These are phyloP conservation scores for Balaenoptera acutorostrata DNA, from an alignment of 2,113 vertebrate species.

Conservation along the genomic window DNA sequence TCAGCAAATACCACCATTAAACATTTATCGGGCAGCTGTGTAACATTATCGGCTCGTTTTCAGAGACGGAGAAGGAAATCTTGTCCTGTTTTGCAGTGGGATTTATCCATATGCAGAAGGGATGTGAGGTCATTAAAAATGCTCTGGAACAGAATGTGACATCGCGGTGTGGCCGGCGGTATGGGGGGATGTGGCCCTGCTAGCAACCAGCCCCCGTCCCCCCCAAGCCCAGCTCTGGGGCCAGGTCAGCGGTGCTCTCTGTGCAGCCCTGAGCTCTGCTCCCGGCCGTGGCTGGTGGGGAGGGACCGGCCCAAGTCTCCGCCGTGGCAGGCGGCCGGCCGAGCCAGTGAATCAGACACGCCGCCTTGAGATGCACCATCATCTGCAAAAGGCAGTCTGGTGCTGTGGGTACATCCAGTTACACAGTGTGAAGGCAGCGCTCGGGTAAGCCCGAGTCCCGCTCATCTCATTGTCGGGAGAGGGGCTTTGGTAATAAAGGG, in stretches of 20 bases:
- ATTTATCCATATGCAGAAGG: neutral
- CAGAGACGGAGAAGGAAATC: neutral
- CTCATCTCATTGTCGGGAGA: fast-evolving
- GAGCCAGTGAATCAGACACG: fast-evolving
- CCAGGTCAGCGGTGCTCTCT: neutral
- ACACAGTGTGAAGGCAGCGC: fast-evolving
- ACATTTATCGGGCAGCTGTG: conserved; percentile 33
- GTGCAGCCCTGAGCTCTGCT: neutral
- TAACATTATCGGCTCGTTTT: neutral
- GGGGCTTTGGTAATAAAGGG: neutral
- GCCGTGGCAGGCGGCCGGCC: too few relatives aligned
- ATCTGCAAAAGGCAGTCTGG: neutral
- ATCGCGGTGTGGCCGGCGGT: fast-evolving
- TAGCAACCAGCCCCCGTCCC: too few relatives aligned
- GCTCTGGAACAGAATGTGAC: neutral
- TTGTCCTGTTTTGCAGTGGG: neutral
- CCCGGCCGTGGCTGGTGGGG: neutral
- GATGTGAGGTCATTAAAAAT: neutral
- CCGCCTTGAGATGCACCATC: fast-evolving
- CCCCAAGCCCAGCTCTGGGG: neutral
- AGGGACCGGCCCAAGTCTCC: neutral
- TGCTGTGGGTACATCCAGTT: neutral
- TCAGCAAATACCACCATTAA: neutral
- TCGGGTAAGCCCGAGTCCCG: fast-evolving
- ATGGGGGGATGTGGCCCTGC: neutral